phyloP scores from a whole-genome alignment of 2,888 invertebrate species.

The Calliopum simillimum region DNA sequence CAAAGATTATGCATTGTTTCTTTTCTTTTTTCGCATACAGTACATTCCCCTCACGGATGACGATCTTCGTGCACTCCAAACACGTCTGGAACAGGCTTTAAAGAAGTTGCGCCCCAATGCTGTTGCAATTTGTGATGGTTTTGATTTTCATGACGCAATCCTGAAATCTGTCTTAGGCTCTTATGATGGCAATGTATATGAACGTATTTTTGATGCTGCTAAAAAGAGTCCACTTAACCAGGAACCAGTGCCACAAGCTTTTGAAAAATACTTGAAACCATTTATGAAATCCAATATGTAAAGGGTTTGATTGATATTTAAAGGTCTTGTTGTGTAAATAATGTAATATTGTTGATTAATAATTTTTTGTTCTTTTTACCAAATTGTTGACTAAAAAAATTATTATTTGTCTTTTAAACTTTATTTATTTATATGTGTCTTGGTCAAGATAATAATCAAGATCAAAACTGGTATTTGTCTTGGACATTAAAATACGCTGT shows the following conservation, averaged over 20 bases:
- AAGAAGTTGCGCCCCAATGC: constrained; percentile 84
- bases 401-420: background rate
- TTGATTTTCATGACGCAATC: constrained; percentile 85
- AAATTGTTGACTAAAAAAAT: too few relatives aligned
- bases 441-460: too few relatives aligned
- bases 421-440: background rate
- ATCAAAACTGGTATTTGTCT: background rate
- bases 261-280: constrained; percentile 80
- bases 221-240: constrained; percentile 85
- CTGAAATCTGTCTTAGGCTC: constrained; percentile 82
- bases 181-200: constrained; percentile 87
- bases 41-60: constrained; percentile 47
- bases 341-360: too few relatives aligned
- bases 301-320: constrained; percentile 65
- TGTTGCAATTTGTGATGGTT: constrained; percentile 90
- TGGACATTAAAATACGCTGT: too few relatives aligned
- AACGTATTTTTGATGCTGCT: constrained; percentile 82
- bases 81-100: constrained; percentile 78
- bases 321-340: constrained; percentile 27
- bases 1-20: background rate
- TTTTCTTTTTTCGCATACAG: constrained; percentile 44
- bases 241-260: constrained; percentile 78
- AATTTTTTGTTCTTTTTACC: too few relatives aligned
- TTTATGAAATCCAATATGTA: constrained; percentile 81
- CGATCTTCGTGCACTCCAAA: constrained; percentile 69